Evolutionary conservation across 2,113 vertebrate genomes (phyloP).

Genomic region (Rattus norvegicus): DNA sequence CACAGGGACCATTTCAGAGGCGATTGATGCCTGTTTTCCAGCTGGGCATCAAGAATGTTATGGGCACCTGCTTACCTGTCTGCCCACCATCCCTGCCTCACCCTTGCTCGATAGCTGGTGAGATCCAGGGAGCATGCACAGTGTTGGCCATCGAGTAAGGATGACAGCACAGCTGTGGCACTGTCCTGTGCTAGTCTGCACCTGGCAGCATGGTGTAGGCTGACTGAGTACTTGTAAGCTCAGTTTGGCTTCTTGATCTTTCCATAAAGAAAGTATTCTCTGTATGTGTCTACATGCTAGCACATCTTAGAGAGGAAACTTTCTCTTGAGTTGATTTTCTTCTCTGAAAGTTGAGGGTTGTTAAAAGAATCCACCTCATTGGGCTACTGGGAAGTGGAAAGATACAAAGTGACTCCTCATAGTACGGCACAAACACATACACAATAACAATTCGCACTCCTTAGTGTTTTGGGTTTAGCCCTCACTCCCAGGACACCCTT

Average conservation of each 20-base stretch:
- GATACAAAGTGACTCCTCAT: neutral
- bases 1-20: neutral
- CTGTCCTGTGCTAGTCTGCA: neutral
- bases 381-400: neutral
- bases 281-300: neutral
- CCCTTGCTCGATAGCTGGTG: neutral
- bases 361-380: neutral
- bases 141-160: neutral
- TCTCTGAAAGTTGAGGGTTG: neutral
- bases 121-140: too few relatives aligned
- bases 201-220: too few relatives aligned
- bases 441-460: neutral
- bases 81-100: rapidly evolving
- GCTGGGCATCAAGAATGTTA: neutral
- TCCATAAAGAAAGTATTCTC: too few relatives aligned
- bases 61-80: rapidly evolving
- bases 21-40: neutral
- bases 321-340: neutral
- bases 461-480: neutral
- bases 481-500: rapidly evolving
- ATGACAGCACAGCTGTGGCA: rapidly evolving
- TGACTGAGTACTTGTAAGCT: neutral
- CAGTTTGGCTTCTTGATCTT: neutral
- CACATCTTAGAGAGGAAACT: neutral
- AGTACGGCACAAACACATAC: rapidly evolving